phyloP scores from a whole-genome alignment of 2,113 vertebrate genomes.

The Anhinga anhinga region DNA sequence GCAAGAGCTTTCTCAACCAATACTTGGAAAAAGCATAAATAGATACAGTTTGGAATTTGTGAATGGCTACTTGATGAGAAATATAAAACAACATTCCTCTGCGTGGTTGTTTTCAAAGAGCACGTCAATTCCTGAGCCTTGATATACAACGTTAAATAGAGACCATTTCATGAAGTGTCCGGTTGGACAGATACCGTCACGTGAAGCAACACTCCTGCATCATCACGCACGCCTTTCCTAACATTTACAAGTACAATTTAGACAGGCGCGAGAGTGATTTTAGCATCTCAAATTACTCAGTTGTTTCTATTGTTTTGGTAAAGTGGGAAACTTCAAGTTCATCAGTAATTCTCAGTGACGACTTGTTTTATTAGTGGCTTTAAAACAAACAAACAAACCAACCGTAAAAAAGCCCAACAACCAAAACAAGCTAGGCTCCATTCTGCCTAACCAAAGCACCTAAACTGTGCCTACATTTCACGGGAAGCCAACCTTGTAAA shows the following conservation, averaged over 20 bases:
- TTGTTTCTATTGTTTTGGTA: neutral
- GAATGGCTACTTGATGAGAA: neutral
- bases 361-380: neutral
- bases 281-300: neutral
- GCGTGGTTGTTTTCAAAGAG: neutral
- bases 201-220: neutral
- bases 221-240: neutral
- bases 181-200: neutral
- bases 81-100: neutral
- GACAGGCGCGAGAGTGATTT: neutral
- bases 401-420: no score
- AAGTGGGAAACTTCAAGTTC: neutral
- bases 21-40: neutral
- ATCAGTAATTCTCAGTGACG: neutral
- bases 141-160: neutral
- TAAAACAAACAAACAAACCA: no score
- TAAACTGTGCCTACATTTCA: neutral
- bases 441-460: neutral
- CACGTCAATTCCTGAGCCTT: neutral
- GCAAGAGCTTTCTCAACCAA: neutral
- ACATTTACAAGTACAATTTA: neutral
- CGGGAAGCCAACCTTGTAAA: neutral
- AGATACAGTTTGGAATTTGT: neutral
- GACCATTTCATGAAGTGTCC: fast-evolving
- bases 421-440: neutral